Base-by-base conservation (phyloP, 2,113 vertebrate species). In the Poeciliopsis occidentalis region DNA sequence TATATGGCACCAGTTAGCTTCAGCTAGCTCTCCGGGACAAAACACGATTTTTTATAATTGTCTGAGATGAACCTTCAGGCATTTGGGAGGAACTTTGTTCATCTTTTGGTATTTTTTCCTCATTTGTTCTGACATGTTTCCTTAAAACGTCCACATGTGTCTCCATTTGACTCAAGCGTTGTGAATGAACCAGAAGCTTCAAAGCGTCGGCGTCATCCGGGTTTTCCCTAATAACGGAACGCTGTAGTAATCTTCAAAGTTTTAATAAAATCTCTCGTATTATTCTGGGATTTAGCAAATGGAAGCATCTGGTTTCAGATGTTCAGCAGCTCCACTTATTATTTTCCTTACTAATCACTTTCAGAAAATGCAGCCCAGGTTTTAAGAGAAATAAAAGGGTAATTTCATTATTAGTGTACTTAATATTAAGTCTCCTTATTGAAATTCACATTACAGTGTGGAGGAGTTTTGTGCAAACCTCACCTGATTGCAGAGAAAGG, bases 401-500 rank as follows among this genome's bases (percentile, higher is more conserved):
- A 24, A 54, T 8, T 54, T 54, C 19, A 24, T 54, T 22, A 24
- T 8, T 54, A 19, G 4, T 24, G 22, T 19, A 54, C 7, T 54
- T 54, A 8, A 15, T 22, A 22, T 57, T 10, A 57, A 57, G 51
- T 10, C 51, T 57, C 51, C 51, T n/a, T 10, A n/a, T 57, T 22
- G 51, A 57, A 57, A 57, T 57, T 57, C 29, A 51, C 6, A 37
- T 32, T 31, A 29, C n/a, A 22, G 2, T 0, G 11, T 31, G 30
- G 4, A 39, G 27, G 71, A 26, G 67, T 73, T 73, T 60, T 76
- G 37, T 71, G 60, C 12, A 73, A 60, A 62, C 4, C 34, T 62
- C 54, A 17, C 60, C 75, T 37, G 70, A 30, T 32, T 61, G 27
- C 51, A 65, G 64, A 51, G 15, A 39, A 47, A 75, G 68, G 76